These are phyloP conservation scores for Drosophila persimilis DNA, from an alignment of 1,140 invertebrate species.

Conservation along the genomic window DNA sequence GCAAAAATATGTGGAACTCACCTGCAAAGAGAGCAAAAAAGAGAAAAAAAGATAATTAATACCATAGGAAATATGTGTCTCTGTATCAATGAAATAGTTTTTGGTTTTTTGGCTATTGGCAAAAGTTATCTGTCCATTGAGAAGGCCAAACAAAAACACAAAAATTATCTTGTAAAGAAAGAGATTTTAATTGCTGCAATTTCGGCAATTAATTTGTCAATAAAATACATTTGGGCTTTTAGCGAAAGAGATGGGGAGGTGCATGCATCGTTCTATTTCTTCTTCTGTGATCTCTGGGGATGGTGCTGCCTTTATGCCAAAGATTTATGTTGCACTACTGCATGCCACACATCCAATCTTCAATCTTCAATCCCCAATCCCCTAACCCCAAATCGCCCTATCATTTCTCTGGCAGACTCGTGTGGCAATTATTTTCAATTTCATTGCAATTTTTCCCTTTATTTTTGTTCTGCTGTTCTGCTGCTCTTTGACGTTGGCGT, in stretches of 20 bases:
- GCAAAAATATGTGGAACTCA: constrained; percentile 43
- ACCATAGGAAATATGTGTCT: not conserved
- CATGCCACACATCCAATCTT: constrained; percentile 37
- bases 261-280: constrained; percentile 40
- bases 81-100: constrained; percentile 39
- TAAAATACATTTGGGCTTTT: constrained; percentile 79
- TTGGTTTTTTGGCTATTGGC: constrained; percentile 28
- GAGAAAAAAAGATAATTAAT: constrained; percentile 15
- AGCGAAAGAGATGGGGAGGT: constrained; percentile 40
- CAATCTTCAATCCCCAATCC: not conserved
- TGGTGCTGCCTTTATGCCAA: constrained; percentile 40
- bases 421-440: constrained; percentile 72
- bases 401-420: constrained; percentile 57
- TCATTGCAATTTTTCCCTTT: constrained; percentile 51
- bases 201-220: constrained; percentile 81
- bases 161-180: constrained; percentile 45
- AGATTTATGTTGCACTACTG: constrained; percentile 70
- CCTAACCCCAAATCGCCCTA: not conserved
- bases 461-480: constrained; percentile 26
- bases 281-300: constrained; percentile 9
- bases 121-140: constrained; percentile 18
- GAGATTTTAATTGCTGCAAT: constrained; percentile 76
- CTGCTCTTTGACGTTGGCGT: constrained; percentile 39
- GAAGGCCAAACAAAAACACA: constrained; percentile 5
- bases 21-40: constrained; percentile 45